Conservation (phyloP, 2,888 invertebrate genomes). For the Caenorhabditis doughertyi region DNA sequence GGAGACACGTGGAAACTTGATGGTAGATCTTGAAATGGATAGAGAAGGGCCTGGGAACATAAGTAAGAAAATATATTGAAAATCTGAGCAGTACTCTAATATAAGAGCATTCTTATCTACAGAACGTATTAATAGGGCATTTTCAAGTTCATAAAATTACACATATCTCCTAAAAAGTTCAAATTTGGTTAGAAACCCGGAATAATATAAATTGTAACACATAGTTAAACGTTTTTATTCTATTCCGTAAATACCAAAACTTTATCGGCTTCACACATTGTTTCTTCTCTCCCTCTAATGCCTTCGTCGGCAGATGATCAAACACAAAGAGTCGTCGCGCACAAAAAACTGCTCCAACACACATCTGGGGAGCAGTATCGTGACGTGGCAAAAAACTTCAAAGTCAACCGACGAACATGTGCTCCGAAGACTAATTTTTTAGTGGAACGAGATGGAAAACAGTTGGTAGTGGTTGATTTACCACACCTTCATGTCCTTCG, state of each 20-base stretch:
- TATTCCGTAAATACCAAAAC: slow-evolving; percentile 6
- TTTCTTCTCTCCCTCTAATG: background rate
- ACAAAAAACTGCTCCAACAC: slow-evolving; percentile 37
- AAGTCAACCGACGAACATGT: slow-evolving; percentile 47
- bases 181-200: background rate
- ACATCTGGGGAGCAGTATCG: slow-evolving; percentile 41
- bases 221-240: background rate
- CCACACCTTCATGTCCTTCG: slow-evolving; percentile 36
- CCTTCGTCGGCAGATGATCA: slow-evolving; percentile 56
- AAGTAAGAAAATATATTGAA: background rate
- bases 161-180: background rate
- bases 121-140: too few relatives aligned
- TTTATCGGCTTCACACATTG: slow-evolving; percentile 45
- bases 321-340: slow-evolving; percentile 38
- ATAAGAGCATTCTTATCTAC: too few relatives aligned
- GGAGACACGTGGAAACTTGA: slow-evolving; percentile 5
- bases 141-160: too few relatives aligned
- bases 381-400: slow-evolving; percentile 56
- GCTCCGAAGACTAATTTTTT: slow-evolving; percentile 49
- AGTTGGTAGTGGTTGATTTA: slow-evolving; percentile 50
- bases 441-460: slow-evolving; percentile 5
- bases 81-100: too few relatives aligned
- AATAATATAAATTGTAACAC: background rate
- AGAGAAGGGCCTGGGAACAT: background rate
- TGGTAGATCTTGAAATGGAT: background rate